Base-by-base conservation (phyloP, 2,888 invertebrate genomes). In the Pheosia gnoma region DNA sequence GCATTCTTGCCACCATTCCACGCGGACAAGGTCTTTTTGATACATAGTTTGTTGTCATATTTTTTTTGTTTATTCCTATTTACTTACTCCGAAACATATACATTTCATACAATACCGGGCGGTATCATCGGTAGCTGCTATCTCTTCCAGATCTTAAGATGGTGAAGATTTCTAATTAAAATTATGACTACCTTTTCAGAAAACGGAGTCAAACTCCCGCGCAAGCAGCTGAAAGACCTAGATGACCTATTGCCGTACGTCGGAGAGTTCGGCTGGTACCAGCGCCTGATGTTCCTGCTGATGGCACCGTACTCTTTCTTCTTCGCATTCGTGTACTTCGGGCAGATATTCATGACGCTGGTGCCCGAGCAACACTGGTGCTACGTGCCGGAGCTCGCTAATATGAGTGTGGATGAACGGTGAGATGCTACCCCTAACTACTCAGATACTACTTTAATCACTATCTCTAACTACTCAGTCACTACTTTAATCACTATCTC, bases 261-360 rank as follows among this genome's bases (percentile, higher is more conserved):
- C 0, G 93, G 93, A 0, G 88, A 83, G 52, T 93, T 93, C 68
- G 93, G 93, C 58, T 91, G 91, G 92, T 93, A 91, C 82, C 93
- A 93, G 61, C 82, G 91, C 0, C 79, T 89, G 4, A 82, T 93
- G 39, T 93, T 93, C 82, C 73, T 93, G 0, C 70, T 93, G 49
- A 93, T 93, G 93, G 91, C 93, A 66, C 93, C 93, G 0, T 93
- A 88, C 61, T 82, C 90, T 0, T 89, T 89, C 80, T 93, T 91
- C 88, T 92, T 93, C 70, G 92, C 93, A 0, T 93, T 93, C 75
- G 91, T 93, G 0, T 93, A 93, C 78, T 93, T 93, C 67, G 86
- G 88, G 0, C 93, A 93, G 76, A 93, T 93, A 57, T 93, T 93
- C 76, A 93, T 93, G 93, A 90, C 91, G 0, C 68, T 91, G 0